These are phyloP conservation scores for Melanotaenia trifasciata DNA, from an alignment of 2,797 vertebrate species.

Conservation along the genomic window DNA sequence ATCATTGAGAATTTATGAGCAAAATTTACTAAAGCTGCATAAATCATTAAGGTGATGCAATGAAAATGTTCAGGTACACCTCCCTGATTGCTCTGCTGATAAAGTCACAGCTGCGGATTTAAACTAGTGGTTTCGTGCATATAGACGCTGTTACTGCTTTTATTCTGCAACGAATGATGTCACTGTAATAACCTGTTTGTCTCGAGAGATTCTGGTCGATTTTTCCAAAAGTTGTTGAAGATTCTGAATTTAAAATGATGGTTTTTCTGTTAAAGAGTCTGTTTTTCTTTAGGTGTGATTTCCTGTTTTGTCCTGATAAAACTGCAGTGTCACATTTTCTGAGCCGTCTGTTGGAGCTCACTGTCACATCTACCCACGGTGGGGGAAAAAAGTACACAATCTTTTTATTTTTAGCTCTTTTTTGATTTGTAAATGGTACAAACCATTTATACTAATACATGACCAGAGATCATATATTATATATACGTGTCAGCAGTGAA, in stretches of 20 bases:
- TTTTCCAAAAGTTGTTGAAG: neutral
- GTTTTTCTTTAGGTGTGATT: neutral
- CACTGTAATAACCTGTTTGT: neutral
- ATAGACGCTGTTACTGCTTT: neutral
- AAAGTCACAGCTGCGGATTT: conserved; percentile 3
- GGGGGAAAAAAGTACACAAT: too few species aligned
- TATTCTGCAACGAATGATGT: neutral
- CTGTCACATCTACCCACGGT: too few species aligned
- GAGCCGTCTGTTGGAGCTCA: neutral
- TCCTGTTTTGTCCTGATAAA: neutral
- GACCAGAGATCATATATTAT: too few species aligned
- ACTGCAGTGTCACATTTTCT: neutral
- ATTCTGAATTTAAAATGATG: neutral
- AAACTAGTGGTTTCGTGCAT: conserved; percentile 10
- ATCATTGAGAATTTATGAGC: conserved; percentile 15
- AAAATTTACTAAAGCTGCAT: conserved; percentile 19
- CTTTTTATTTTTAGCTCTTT: too few species aligned
- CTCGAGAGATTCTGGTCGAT: neutral
- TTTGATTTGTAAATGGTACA: too few species aligned
- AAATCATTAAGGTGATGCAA: conserved; percentile 14
- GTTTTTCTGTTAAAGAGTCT: neutral
- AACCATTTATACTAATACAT: too few species aligned
- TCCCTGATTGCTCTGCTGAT: conserved; percentile 3
- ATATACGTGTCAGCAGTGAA: too few species aligned
- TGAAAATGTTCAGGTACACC: conserved; percentile 10